phyloP scores from a whole-genome alignment of 1,140 invertebrate genomes.

The Caenorhabditis tropicalis region DNA sequence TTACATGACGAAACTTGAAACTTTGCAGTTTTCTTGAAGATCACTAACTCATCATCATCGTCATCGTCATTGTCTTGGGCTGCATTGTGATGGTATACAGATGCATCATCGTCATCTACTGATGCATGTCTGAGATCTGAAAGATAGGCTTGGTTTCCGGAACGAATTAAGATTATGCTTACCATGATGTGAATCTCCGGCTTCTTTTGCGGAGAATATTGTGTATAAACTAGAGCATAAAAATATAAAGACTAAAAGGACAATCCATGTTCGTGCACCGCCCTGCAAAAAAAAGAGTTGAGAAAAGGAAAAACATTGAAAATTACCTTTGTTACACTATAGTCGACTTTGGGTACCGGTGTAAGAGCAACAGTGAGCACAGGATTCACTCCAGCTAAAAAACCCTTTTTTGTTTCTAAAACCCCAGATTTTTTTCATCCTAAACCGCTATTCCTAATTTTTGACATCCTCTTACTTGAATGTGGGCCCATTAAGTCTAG shows the following conservation, averaged over 20 bases:
- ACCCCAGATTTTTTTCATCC: too few species aligned
- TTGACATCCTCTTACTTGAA: slow-evolving; percentile 10
- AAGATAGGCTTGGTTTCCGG: background rate
- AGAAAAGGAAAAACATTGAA: background rate
- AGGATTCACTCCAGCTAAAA: slow-evolving; percentile 46
- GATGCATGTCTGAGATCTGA: slow-evolving; percentile 47
- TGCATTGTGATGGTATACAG: background rate
- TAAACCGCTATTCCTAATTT: too few species aligned
- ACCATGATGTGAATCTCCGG: slow-evolving; percentile 47
- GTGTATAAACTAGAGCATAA: slow-evolving; percentile 51
- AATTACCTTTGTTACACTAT: slow-evolving; percentile 48
- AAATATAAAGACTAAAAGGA: slow-evolving; percentile 51
- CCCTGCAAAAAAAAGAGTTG: slow-evolving; percentile 34
- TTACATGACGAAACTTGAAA: slow-evolving; percentile 22
- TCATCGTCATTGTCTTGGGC: slow-evolving; percentile 22
- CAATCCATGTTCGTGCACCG: slow-evolving; percentile 51
- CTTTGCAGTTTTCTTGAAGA: background rate
- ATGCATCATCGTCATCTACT: slow-evolving; percentile 45
- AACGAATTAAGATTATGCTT: background rate
- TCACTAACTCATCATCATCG: slow-evolving; percentile 36
- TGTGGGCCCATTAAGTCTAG: slow-evolving; percentile 12
- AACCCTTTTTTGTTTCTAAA: background rate
- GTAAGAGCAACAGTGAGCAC: slow-evolving; percentile 48
- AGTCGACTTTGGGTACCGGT: slow-evolving; percentile 51
- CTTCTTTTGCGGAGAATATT: slow-evolving; percentile 52